These are phyloP conservation scores for Pandemis cinnamomeana DNA, from an alignment of 2,888 invertebrate species.

Conservation along the genomic window DNA sequence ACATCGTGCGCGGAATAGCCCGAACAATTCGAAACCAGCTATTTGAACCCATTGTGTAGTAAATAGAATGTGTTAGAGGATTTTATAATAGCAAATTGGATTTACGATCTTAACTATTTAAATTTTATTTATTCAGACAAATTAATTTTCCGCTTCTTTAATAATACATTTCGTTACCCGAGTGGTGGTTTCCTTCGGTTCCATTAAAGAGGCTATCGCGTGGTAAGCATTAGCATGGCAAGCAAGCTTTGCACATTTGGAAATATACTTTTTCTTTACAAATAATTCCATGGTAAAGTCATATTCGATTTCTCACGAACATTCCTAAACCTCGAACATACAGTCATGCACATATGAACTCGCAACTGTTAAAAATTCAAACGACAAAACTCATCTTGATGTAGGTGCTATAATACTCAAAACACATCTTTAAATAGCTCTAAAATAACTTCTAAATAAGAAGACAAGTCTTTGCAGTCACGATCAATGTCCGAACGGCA, in stretches of 20 bases:
- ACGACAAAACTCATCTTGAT: background rate
- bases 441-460: constrained; percentile 26
- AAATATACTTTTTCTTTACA: background rate
- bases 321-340: background rate
- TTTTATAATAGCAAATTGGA: constrained; percentile 18
- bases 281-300: background rate
- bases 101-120: background rate
- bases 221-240: no score
- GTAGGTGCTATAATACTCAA: background rate
- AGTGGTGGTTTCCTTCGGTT: no score
- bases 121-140: background rate
- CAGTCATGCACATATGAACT: background rate
- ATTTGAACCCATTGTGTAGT: constrained; percentile 42
- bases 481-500: constrained; percentile 20
- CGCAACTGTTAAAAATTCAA: background rate
- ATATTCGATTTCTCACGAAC: background rate
- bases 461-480: constrained; percentile 24
- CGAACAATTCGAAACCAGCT: constrained; percentile 47
- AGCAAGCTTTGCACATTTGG: no score
- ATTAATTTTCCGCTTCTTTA: background rate
- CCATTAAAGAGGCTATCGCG: no score
- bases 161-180: background rate
- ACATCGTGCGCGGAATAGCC: constrained; percentile 61
- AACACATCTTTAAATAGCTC: constrained; percentile 2
- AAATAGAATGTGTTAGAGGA: constrained; percentile 28